These are phyloP conservation scores for Siniperca undulata DNA, from an alignment of 2,797 vertebrate species.

Conservation along the genomic window DNA sequence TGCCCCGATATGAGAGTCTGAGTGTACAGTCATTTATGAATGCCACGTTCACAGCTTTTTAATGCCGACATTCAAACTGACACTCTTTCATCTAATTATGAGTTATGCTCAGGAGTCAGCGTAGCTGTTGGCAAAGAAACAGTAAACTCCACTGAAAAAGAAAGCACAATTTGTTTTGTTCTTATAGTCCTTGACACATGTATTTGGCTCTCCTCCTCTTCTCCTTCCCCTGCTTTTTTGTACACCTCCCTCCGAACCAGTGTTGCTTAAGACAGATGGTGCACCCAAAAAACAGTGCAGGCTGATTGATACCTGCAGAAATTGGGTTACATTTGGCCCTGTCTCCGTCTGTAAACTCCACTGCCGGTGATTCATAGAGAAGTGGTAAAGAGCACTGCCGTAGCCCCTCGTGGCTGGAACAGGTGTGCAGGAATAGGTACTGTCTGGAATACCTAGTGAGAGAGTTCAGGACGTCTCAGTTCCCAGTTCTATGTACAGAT, in stretches of 20 bases:
- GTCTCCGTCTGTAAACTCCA: conserved; percentile 80
- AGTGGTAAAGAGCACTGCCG: conserved; percentile 77
- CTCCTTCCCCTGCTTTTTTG: conserved; percentile 12
- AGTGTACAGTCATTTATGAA: conserved; percentile 78
- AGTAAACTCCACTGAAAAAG: conserved; percentile 58
- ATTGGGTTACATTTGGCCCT: conserved; percentile 86
- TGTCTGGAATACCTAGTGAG: conserved; percentile 67
- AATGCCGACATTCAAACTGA: conserved; percentile 79
- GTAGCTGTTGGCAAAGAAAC: conserved; percentile 58
- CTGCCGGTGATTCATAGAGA: conserved; percentile 82
- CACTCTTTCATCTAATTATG: conserved; percentile 80
- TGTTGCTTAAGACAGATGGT: conserved; percentile 83
- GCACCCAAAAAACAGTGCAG: conserved; percentile 69
- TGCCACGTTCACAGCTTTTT: conserved; percentile 72
- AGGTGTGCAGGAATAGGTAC: conserved; percentile 74
- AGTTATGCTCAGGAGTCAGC: conserved; percentile 71
- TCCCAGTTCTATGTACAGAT: conserved; percentile 44
- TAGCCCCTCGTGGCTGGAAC: conserved; percentile 74
- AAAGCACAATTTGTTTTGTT: conserved; percentile 67
- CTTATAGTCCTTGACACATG: conserved; percentile 64
- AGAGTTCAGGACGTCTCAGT: conserved; percentile 43
- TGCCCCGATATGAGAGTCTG: conserved; percentile 75
- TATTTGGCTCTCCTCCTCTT: conserved; percentile 59
- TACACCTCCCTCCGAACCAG: conserved; percentile 67
- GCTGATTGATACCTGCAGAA: conserved; percentile 87